Conservation (phyloP, 2,113 vertebrate genomes). For the Lethenteron reissneri region DNA sequence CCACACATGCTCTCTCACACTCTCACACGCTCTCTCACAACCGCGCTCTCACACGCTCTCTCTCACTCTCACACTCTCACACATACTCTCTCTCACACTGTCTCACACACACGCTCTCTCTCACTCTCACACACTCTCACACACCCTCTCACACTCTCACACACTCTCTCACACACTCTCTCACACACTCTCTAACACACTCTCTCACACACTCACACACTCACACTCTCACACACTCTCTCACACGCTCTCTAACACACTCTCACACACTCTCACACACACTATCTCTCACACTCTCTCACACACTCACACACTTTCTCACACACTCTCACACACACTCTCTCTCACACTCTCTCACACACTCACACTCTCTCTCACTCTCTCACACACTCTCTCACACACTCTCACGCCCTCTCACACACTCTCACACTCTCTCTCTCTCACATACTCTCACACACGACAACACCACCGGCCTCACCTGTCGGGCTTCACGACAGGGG, state of each 20-base stretch:
- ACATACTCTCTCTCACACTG: too few relatives aligned
- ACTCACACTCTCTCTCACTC: not conserved
- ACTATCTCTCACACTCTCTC: not conserved
- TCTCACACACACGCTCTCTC: too few relatives aligned
- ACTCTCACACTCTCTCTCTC: not conserved
- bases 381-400: not conserved
- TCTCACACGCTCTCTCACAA: too few relatives aligned
- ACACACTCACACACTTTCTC: not conserved
- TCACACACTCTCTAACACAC: not conserved
- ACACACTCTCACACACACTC: not conserved
- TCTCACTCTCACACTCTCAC: too few relatives aligned
- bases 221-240: not conserved
- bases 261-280: not conserved
- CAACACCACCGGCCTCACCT: slow-evolving; percentile 26
- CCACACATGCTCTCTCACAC: too few relatives aligned
- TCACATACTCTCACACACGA: not conserved
- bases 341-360: not conserved
- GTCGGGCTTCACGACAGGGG: slow-evolving; percentile 65
- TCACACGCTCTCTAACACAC: not conserved
- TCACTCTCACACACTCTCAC: not conserved
- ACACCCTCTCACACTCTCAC: not conserved
- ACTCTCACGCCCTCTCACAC: not conserved
- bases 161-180: not conserved
- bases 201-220: not conserved
- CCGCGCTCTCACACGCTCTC: too few relatives aligned